Evolutionary conservation across 2,113 vertebrate species (phyloP), one percentile per base, ranked within the genome.

Genomic region (Percina caprodes): DNA sequence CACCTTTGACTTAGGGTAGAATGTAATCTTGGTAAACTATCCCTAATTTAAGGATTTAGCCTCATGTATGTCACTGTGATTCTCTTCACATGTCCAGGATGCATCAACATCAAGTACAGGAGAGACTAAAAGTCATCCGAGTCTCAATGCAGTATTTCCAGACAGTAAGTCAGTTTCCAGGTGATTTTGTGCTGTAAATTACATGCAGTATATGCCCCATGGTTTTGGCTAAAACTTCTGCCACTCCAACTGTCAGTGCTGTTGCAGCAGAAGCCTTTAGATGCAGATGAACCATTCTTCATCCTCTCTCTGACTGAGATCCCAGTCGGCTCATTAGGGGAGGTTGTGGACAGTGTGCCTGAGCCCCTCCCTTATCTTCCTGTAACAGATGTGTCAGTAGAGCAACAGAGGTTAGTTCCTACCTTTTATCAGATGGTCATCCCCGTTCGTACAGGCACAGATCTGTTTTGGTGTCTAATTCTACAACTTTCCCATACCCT

Each of bases 301-400:
- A 92, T 94, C 76, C 92, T 95, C 24, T 94, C 94, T n/a, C 91
- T 95, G 72, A 94, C 89, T 18, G 93, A 92, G 82, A 90, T 95
- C 70, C 92, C 94, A 8, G 65, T 92, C 15, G 24, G 73, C n/a
- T 68, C 81, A 11, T 39, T 67, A 2, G 84, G 13, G 55, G 83
- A 62, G 52, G 70, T 24, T 58, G 21, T 51, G 67, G 68, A 16
- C 45, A 54, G 48, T 5, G 11, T 1, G 10, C 48, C 60, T 1
- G 86, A 84, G 58, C 59, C 67, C 23, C 59, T 74, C 24, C n/a
- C 79, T 72, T 24, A 42, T 70, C 35, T 62, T 13, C 70, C 87
- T 11, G 45, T 3, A 39, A 16, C 85, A 69, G 85, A 85, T 26
- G 6, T 30, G 19, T 66, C 68, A 2, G 11, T 46, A 26, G 87